Percentiles rank a stretch among this genome's conserved stretches.
These are phyloP conservation scores for Nesoenas mayeri DNA, from an alignment of 2,113 vertebrate genomes.

Conservation along the genomic window DNA sequence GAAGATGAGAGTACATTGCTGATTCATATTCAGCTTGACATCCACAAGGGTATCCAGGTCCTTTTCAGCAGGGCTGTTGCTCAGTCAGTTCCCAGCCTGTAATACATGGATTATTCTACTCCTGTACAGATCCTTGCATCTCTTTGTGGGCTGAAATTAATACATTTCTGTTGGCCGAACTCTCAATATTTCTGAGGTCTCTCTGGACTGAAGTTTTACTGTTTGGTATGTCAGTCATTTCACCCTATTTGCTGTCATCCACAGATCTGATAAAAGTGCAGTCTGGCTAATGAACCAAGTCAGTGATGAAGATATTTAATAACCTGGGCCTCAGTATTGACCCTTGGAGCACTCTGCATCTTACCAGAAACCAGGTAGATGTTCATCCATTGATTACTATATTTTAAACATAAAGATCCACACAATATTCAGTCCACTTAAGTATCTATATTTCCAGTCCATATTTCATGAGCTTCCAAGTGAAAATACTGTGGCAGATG, in stretches of 20 bases:
- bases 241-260: not conserved
- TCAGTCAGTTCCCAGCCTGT: not conserved
- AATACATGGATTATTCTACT: not conserved
- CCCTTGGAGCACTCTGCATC: not conserved
- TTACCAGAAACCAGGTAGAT: not conserved
- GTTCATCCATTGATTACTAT: not conserved
- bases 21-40: not conserved
- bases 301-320: not conserved
- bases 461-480: not conserved
- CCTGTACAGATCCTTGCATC: not conserved
- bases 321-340: not conserved
- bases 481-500: slow-evolving; percentile 32
- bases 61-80: not conserved
- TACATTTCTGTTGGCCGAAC: not conserved
- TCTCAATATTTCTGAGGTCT: not conserved
- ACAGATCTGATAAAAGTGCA: not conserved
- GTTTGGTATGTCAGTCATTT: not conserved
- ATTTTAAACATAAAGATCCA: not conserved
- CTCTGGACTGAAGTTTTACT: not conserved
- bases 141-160: not conserved
- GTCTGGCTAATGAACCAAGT: not conserved
- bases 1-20: not conserved
- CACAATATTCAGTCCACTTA: not conserved
- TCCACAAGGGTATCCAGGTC: not conserved
- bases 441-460: not conserved